Conservation (phyloP, 2,113 vertebrate genomes). For the Sprattus sprattus region DNA sequence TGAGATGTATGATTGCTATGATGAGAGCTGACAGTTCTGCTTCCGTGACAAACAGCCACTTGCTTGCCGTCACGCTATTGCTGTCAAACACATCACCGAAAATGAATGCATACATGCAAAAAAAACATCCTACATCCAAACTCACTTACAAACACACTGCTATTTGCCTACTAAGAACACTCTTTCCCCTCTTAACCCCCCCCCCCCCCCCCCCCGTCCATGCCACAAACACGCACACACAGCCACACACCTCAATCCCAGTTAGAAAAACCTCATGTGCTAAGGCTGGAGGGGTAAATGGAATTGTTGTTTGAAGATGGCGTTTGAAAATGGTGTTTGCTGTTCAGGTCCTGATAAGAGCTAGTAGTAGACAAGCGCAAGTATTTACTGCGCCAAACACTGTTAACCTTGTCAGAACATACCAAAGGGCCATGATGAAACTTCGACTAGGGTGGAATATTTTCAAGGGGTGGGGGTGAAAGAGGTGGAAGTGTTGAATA, state of each 20-base stretch:
- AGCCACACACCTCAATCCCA: background rate
- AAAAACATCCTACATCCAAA: background rate
- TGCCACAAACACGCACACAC: background rate
- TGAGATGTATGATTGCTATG: constrained; percentile 41
- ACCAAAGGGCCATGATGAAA: background rate
- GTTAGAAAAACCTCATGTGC: background rate
- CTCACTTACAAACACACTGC: background rate
- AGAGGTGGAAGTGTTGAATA: too few relatives aligned
- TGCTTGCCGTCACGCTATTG: background rate
- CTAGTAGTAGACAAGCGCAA: background rate
- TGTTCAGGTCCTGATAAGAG: background rate
- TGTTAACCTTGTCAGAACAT: background rate
- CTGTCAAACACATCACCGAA: background rate
- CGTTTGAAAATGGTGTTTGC: background rate
- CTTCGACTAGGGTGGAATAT: background rate
- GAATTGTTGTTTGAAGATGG: background rate
- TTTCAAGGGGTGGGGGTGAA: too few relatives aligned
- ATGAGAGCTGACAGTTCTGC: constrained; percentile 38
- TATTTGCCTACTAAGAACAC: background rate
- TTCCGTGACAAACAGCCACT: constrained; percentile 40
- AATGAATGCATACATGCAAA: background rate
- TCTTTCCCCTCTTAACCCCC: background rate
- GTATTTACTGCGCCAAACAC: background rate
- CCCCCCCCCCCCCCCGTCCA: too few relatives aligned
- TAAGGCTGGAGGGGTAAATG: background rate